Conservation (phyloP, 2,888 invertebrate species). For the Apotomis turbidana region DNA sequence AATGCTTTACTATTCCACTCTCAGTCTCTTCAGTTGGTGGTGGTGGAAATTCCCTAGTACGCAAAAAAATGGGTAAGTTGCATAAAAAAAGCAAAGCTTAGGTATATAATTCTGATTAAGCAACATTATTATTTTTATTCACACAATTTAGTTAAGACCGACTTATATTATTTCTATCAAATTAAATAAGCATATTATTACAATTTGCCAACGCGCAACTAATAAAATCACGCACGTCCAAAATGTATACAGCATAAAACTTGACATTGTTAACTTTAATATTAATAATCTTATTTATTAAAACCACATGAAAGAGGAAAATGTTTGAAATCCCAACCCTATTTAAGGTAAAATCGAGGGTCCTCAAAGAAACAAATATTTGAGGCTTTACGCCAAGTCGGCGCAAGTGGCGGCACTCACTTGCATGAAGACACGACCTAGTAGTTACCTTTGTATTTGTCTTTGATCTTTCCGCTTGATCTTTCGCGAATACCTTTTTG, state of each 20-base stretch:
- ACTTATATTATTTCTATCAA: too few relatives aligned
- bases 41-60: too few relatives aligned
- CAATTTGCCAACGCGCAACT: too few relatives aligned
- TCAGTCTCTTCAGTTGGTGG: too few relatives aligned
- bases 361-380: constrained; percentile 70
- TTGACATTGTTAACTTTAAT: background rate
- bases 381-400: constrained; percentile 60
- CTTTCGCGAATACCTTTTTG: constrained; percentile 46
- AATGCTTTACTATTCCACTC: too few relatives aligned
- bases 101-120: too few relatives aligned
- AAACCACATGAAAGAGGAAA: constrained; percentile 41
- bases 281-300: constrained; percentile 27
- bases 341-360: constrained; percentile 61
- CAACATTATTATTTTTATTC: too few relatives aligned
- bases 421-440: constrained; percentile 33
- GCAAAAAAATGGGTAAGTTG: too few relatives aligned
- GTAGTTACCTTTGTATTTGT: constrained; percentile 46
- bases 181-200: too few relatives aligned
- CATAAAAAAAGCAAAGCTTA: too few relatives aligned
- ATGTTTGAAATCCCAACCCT: constrained; percentile 55
- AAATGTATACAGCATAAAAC: background rate
- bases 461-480: constrained; percentile 50
- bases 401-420: constrained; percentile 46
- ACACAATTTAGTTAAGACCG: too few relatives aligned
- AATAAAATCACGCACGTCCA: background rate